A percentile compares a stretch with the other conserved stretches of the same genome.
Conservation (phyloP, 2,797 vertebrate species). For the Cephalopachus bancanus region DNA sequence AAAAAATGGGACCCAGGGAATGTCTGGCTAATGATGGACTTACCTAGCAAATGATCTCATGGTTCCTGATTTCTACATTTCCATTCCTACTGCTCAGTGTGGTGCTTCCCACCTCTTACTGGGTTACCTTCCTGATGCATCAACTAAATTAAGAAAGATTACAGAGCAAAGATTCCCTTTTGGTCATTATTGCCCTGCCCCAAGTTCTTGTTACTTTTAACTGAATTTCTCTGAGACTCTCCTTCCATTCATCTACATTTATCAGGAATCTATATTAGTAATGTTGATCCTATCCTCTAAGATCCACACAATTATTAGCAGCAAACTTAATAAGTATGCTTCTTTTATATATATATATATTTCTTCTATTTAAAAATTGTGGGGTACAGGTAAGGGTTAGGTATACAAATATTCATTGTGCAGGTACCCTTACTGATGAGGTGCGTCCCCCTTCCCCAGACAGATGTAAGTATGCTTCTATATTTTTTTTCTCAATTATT, state of each 20-base stretch:
- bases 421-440: no score
- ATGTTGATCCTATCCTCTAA: neutral
- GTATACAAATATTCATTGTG: no score
- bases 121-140: neutral
- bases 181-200: neutral
- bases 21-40: neutral
- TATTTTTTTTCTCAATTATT: neutral
- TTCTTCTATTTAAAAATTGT: no score
- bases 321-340: neutral
- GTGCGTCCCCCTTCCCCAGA: no score
- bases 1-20: constrained; percentile 8
- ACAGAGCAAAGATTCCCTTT: neutral
- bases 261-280: neutral
- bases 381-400: no score
- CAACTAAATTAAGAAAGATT: neutral
- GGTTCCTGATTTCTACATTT: neutral
- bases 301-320: neutral
- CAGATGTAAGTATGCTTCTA: neutral
- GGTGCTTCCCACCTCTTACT: neutral
- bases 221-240: neutral
- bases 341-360: neutral
- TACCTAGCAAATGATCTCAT: constrained; percentile 11
- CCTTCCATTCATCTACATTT: neutral
- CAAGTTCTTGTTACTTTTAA: neutral
- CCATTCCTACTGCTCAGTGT: neutral